Evolutionary conservation across 2,797 vertebrate species (phyloP).

Genomic region (Eospalax fontanierii): DNA sequence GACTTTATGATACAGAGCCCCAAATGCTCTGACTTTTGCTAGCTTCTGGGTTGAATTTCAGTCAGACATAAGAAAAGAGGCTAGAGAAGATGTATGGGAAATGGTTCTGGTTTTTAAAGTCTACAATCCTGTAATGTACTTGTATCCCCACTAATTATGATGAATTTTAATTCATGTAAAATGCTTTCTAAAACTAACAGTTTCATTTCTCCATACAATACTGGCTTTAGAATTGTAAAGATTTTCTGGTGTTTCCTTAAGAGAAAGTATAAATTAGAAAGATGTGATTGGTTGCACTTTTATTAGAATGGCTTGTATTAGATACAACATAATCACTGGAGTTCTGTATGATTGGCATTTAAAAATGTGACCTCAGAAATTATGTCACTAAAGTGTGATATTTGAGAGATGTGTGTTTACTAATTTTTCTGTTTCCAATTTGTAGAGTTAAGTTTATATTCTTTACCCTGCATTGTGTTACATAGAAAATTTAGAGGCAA

Average conservation of each 20-base stretch:
- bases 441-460: constrained; percentile 56
- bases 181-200: constrained; percentile 26
- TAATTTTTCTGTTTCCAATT: background rate
- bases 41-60: background rate
- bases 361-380: constrained; percentile 47
- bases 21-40: background rate
- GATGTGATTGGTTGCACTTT: constrained; percentile 3
- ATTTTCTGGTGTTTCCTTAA: constrained; percentile 46
- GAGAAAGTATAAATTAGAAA: constrained; percentile 14
- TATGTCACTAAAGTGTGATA: background rate
- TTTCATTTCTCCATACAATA: background rate
- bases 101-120: constrained; percentile 30
- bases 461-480: constrained; percentile 7
- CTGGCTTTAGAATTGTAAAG: background rate
- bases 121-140: background rate
- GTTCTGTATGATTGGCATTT: constrained; percentile 26
- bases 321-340: background rate
- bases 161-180: background rate
- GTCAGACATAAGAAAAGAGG: background rate
- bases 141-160: background rate
- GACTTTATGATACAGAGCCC: background rate
- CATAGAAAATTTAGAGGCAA: background rate
- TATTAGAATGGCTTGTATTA: constrained; percentile 35
- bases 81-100: background rate
- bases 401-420: constrained; percentile 38